Evolutionary conservation across 2,797 vertebrate species (phyloP).

Genomic region (Pangasius macronema): DNA sequence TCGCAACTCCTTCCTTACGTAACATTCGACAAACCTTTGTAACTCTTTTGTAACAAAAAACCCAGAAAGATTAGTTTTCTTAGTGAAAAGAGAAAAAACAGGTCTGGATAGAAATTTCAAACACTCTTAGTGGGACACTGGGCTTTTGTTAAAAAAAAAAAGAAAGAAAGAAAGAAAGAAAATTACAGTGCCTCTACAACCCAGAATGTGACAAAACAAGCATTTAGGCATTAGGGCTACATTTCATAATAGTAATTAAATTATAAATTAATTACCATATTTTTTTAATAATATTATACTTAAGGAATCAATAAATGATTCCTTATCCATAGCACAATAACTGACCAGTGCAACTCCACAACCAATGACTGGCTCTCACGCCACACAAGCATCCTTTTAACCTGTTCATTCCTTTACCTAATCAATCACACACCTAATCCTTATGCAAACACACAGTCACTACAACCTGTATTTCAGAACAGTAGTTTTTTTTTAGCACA

Average conservation of each 20-base stretch:
- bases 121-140: background rate
- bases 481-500: background rate
- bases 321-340: background rate
- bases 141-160: background rate
- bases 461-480: background rate
- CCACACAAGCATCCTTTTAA: background rate
- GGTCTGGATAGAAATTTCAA: background rate
- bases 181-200: background rate
- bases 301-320: background rate
- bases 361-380: background rate
- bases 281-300: background rate
- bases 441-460: background rate
- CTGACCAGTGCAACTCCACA: background rate
- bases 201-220: background rate
- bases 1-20: background rate
- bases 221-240: background rate
- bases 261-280: background rate
- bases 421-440: conserved; percentile 1
- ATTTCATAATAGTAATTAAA: background rate
- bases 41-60: background rate
- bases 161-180: background rate
- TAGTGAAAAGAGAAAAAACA: background rate
- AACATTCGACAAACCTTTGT: background rate
- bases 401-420: background rate
- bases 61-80: background rate